Percentiles rank a stretch among this genome's conserved stretches.
Conservation (phyloP, 2,113 vertebrate species). For the Xyliphius kryptos region DNA sequence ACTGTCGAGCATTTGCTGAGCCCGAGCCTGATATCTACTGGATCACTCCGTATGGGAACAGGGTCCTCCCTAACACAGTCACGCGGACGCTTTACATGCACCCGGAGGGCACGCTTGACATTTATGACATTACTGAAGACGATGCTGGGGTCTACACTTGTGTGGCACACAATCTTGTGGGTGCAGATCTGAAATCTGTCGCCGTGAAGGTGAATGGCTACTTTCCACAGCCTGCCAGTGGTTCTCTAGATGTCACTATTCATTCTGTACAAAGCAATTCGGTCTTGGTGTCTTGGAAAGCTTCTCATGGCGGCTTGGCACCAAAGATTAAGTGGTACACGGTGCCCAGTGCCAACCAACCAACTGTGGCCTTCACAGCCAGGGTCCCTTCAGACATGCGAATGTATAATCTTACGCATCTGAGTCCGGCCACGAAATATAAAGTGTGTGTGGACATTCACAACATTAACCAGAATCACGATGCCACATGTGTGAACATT, state of each 20-base stretch:
- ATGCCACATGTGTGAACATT: slow-evolving; percentile 82
- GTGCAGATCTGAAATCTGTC: slow-evolving; percentile 89
- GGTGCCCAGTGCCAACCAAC: slow-evolving; percentile 60
- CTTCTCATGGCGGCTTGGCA: slow-evolving; percentile 75
- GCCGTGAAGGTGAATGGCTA: slow-evolving; percentile 86
- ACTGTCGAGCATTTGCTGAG: slow-evolving; percentile 92
- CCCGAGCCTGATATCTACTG: slow-evolving; percentile 96
- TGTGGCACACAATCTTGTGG: slow-evolving; percentile 91
- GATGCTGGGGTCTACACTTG: slow-evolving; percentile 94
- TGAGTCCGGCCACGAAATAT: slow-evolving; percentile 84
- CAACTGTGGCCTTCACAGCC: slow-evolving; percentile 71
- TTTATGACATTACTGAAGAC: slow-evolving; percentile 75
- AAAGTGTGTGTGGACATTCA: slow-evolving; percentile 87
- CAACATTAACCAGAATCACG: slow-evolving; percentile 72
- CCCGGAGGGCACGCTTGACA: slow-evolving; percentile 89
- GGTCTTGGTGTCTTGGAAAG: slow-evolving; percentile 85
- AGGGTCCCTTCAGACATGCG: slow-evolving; percentile 82
- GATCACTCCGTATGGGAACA: slow-evolving; percentile 85
- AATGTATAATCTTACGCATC: slow-evolving; percentile 87
- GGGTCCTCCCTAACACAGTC: slow-evolving; percentile 77
- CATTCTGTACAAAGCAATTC: slow-evolving; percentile 78
- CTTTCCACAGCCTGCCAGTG: slow-evolving; percentile 70
- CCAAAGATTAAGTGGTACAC: slow-evolving; percentile 90
- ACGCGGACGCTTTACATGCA: slow-evolving; percentile 88
- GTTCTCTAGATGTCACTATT: slow-evolving; percentile 75